phyloP scores from a whole-genome alignment of 92 coral and sea anemone species.

The Parazoanthus atlanticus region DNA sequence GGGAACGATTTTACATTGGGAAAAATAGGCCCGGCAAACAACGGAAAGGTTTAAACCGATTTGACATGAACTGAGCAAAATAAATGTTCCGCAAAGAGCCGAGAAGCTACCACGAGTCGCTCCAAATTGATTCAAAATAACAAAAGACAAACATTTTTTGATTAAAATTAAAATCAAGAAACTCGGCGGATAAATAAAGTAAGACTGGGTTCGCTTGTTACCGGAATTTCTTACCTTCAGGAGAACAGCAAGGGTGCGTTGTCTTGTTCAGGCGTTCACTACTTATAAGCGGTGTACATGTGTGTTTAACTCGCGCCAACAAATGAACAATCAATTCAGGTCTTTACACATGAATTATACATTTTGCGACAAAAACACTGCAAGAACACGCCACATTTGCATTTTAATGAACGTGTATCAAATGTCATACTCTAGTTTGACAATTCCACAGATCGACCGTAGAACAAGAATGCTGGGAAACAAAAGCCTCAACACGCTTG shows the following conservation, averaged over 20 bases:
- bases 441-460: not conserved
- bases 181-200: not conserved
- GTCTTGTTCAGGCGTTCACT: not conserved
- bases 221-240: not conserved
- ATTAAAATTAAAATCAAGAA: not conserved
- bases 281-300: not conserved
- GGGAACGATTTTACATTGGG: not conserved
- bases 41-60: not conserved
- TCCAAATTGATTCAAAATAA: too few relatives aligned
- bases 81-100: not conserved
- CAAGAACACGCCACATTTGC: conserved; percentile 2
- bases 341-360: not conserved
- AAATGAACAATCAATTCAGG: not conserved
- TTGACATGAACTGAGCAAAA: not conserved
- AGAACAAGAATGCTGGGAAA: not conserved
- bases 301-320: not conserved
- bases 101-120: not conserved
- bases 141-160: not conserved
- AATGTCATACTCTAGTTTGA: not conserved
- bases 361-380: not conserved
- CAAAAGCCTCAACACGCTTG: not conserved
- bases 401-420: not conserved
- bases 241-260: not conserved
- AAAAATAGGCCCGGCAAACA: not conserved
- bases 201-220: not conserved